Evolutionary conservation across 2,113 vertebrate species (phyloP), one percentile per base, ranked within the genome.

Genomic region (Litocranius walleri): DNA sequence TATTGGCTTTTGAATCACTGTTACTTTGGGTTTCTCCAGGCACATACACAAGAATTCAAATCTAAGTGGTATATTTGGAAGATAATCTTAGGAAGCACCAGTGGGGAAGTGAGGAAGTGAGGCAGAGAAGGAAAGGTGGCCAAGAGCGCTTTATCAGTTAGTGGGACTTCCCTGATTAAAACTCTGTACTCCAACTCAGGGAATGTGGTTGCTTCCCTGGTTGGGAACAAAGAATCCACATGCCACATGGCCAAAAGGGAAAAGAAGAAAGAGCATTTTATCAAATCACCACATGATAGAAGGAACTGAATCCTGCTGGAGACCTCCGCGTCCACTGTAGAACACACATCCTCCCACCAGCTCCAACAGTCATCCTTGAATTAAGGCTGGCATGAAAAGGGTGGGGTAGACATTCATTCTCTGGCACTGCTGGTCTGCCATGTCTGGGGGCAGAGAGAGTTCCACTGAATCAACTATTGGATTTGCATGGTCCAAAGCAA

Each of bases 21-120:
- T 93, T 85, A 74, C 40, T 87, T 87, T 78, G 84, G 6, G 11
- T 84, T 93, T 82, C 64, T 93, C 83, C 8, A 92, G 81, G 94
- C 45, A 83, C 33, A 89, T 36, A 96, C 1, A 14, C 48, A 74
- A 83, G 21, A 45, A 77, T 88, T 57, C 40, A 94, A 74, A 48
- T 30, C 21, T 10, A 85, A 15, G n/a, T n/a, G 27, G 19, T 67
- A 40, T 89, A 23, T 52, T 71, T 89, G 56, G 48, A 17, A 59
- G 21, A 11, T 52, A 25, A 71, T 29, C 2, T 67, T 16, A 91
- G 86, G 27, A 59, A 50, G 64, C 17, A 56, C 19, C 40, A 86
- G n/a, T 5, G 12, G 30, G 16, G 17, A 89, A 71, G 80, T 85
- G 8, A 94, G 17, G 67, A 81, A 83, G 21, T 21, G 7, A 82